phyloP scores from a whole-genome alignment of 2,113 vertebrate species.

The Sclerurus mexicanus region DNA sequence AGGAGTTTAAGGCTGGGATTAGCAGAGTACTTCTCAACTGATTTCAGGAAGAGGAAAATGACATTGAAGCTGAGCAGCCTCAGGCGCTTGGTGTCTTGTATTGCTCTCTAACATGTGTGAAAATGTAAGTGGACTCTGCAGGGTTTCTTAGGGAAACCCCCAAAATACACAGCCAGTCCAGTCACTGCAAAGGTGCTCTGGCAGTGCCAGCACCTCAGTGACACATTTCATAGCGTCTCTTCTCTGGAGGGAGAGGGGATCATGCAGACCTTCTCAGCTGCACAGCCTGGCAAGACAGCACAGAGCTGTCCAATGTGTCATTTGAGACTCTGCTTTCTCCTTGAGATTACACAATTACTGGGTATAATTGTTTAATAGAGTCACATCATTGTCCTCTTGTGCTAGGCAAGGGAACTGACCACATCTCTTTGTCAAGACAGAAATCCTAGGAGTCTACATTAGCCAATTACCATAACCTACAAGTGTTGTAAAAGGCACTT shows the following conservation, averaged over 20 bases:
- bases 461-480: not conserved
- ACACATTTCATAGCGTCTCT: rapidly evolving
- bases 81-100: not conserved
- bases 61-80: not conserved
- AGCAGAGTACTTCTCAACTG: not conserved
- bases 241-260: not conserved
- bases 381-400: slow-evolving; percentile 4
- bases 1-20: not conserved
- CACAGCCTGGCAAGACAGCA: not conserved
- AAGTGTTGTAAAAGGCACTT: not conserved
- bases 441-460: not conserved
- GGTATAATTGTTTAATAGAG: slow-evolving; percentile 73
- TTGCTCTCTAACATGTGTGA: rapidly evolving
- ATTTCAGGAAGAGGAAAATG: not conserved
- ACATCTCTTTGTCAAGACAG: not conserved
- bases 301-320: not conserved
- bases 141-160: not conserved
- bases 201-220: not conserved
- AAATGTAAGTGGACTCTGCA: not conserved
- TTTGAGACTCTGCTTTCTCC: slow-evolving; percentile 53
- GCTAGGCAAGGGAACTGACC: slow-evolving; percentile 56
- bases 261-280: not conserved
- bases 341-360: slow-evolving; percentile 60
- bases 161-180: not conserved
- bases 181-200: not conserved